Evolutionary conservation across 2,888 invertebrate species (phyloP).

Genomic region (Smittia sp.): DNA sequence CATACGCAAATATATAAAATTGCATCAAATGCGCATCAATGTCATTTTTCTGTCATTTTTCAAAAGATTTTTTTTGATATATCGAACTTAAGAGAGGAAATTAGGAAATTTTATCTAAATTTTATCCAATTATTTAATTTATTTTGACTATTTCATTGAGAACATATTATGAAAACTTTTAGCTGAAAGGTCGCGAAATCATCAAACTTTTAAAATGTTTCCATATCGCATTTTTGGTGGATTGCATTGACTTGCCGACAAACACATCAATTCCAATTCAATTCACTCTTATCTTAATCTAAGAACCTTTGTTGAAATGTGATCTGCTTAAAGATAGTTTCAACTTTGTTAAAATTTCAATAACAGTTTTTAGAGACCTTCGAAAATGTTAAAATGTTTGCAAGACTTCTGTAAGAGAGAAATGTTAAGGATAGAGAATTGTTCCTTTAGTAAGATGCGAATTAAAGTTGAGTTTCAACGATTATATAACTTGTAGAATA

Average conservation of each 20-base stretch:
- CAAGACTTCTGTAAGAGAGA: neutral
- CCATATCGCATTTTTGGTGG: too few species aligned
- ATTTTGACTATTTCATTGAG: too few species aligned
- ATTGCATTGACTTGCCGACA: neutral
- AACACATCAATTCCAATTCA: conserved; percentile 19
- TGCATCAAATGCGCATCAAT: conserved; percentile 17
- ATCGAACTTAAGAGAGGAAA: neutral
- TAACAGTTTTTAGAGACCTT: conserved; percentile 4
- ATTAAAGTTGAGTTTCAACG: conserved; percentile 4
- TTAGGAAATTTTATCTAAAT: neutral
- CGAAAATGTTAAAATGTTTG: neutral
- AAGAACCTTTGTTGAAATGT: neutral
- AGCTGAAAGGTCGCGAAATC: too few species aligned
- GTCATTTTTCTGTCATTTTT: conserved; percentile 20
- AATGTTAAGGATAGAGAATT: neutral
- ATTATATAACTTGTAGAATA: neutral
- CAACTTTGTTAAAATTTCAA: conserved; percentile 5
- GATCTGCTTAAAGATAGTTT: neutral
- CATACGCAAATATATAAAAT: conserved; percentile 4
- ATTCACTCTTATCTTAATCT: conserved; percentile 5
- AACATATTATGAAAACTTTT: too few species aligned
- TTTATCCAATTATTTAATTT: too few species aligned
- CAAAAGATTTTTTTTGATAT: neutral
- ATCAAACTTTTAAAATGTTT: too few species aligned
- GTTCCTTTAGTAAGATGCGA: neutral